phyloP scores from a whole-genome alignment of 2,113 vertebrate genomes.

The Butorides virescens region DNA sequence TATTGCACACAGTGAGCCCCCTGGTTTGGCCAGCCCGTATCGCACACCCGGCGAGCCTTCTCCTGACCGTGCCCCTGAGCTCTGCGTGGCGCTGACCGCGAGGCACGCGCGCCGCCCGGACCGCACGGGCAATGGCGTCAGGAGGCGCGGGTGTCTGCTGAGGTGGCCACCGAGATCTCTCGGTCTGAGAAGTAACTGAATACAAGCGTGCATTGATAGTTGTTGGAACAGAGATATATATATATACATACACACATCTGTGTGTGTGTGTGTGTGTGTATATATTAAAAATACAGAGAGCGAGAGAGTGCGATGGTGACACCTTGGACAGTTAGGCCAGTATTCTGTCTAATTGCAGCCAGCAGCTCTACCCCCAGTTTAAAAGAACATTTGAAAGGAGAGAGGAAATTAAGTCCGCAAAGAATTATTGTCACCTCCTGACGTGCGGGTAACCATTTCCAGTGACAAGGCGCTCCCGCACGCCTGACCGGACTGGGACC shows the following conservation, averaged over 20 bases:
- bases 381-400: neutral
- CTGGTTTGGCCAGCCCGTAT: fast-evolving
- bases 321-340: neutral
- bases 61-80: neutral
- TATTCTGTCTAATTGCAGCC: neutral
- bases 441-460: neutral
- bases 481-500: neutral
- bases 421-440: neutral
- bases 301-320: neutral
- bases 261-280: fast-evolving
- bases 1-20: fast-evolving
- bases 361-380: neutral
- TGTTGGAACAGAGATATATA: neutral
- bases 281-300: neutral
- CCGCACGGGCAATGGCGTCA: fast-evolving
- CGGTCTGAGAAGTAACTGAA: neutral
- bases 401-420: neutral
- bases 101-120: fast-evolving
- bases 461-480: fast-evolving
- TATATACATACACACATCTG: fast-evolving
- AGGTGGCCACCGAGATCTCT: neutral
- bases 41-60: neutral
- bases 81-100: neutral
- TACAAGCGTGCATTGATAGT: neutral
- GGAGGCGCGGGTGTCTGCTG: neutral